phyloP scores from a whole-genome alignment of 2,113 vertebrate species.

The Lucifuga dentata region DNA sequence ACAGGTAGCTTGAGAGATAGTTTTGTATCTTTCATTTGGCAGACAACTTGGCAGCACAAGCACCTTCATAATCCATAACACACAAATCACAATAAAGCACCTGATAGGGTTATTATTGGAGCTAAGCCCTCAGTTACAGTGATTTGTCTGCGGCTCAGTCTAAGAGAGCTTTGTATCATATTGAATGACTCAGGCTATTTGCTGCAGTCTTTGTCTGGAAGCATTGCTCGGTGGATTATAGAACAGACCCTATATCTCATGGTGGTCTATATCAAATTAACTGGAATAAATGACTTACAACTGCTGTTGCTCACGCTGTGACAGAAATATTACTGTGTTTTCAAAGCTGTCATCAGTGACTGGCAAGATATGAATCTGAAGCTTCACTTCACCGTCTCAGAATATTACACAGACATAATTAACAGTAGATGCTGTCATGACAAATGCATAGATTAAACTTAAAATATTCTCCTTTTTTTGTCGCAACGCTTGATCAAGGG shows the following conservation, averaged over 20 bases:
- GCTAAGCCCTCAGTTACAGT: background rate
- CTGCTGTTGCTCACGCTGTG: too few species aligned
- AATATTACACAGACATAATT: slow-evolving; percentile 16
- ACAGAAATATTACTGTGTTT: background rate
- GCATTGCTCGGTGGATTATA: slow-evolving; percentile 21
- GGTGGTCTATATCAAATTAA: slow-evolving; percentile 19
- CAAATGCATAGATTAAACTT: slow-evolving; percentile 8
- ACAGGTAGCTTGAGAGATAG: slow-evolving; percentile 6
- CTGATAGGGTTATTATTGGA: slow-evolving; percentile 23
- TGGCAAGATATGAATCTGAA: slow-evolving; percentile 18
- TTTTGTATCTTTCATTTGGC: slow-evolving; percentile 4
- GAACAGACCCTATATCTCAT: background rate
- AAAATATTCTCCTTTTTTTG: background rate
- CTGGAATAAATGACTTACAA: background rate
- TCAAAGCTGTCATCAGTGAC: slow-evolving; percentile 7
- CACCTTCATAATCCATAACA: slow-evolving; percentile 31
- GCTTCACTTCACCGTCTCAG: slow-evolving; percentile 24
- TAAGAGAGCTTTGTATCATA: background rate
- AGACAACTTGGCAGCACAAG: background rate
- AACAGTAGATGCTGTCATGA: slow-evolving; percentile 1
- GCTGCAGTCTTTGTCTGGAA: slow-evolving; percentile 25
- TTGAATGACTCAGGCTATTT: slow-evolving; percentile 18
- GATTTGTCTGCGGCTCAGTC: slow-evolving; percentile 2
- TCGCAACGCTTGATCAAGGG: slow-evolving; percentile 15
- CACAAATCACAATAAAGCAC: slow-evolving; percentile 3